These are phyloP conservation scores for Coendou prehensilis DNA, from an alignment of 2,797 vertebrate species.

Conservation along the genomic window DNA sequence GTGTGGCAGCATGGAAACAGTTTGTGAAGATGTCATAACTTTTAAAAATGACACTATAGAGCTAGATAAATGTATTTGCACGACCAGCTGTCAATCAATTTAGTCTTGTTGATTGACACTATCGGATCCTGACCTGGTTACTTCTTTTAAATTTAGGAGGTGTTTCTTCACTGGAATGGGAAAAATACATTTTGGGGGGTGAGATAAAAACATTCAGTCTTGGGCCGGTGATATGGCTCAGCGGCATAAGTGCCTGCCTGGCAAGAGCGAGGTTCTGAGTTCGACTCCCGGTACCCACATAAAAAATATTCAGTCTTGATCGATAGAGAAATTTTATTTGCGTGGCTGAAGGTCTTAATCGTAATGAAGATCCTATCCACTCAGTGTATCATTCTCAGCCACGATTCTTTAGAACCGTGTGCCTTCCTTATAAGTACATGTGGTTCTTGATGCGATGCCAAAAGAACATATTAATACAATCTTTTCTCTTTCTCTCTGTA, in stretches of 20 bases:
- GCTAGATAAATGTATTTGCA: background rate
- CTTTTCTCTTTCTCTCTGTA: constrained; percentile 84
- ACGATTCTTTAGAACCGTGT: constrained; percentile 78
- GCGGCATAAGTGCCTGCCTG: no score
- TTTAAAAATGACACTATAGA: background rate
- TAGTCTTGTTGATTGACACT: background rate
- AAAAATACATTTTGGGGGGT: constrained; percentile 59
- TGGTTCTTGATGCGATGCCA: constrained; percentile 81
- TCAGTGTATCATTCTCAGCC: constrained; percentile 83
- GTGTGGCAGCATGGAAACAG: background rate
- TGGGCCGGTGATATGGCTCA: background rate
- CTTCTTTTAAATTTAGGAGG: background rate
- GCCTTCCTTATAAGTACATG: constrained; percentile 87
- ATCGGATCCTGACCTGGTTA: background rate
- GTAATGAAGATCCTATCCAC: constrained; percentile 81
- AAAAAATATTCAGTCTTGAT: constrained; percentile 64
- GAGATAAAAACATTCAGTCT: constrained; percentile 66
- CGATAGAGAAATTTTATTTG: constrained; percentile 76
- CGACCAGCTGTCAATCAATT: background rate
- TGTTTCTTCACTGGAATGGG: background rate
- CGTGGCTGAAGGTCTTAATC: constrained; percentile 79
- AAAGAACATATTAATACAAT: constrained; percentile 80
- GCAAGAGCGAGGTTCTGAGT: no score
- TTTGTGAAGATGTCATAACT: background rate
- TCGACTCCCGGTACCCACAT: no score